A percentile compares a stretch with the other conserved stretches of the same genome.
Conservation (phyloP, 2,113 vertebrate species). For the Aix galericulata region DNA sequence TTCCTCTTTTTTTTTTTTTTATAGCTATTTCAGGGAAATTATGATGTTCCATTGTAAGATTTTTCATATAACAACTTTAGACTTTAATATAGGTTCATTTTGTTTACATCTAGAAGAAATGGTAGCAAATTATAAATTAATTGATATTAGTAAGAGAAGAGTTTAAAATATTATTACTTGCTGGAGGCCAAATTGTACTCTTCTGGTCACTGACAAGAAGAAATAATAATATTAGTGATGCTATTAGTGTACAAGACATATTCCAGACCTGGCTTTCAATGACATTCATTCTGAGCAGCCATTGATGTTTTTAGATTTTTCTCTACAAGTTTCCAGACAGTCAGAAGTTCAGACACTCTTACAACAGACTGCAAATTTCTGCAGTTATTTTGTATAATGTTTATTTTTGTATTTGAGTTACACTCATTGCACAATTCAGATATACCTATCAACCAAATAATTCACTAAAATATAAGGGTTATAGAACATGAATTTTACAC, state of each 20-base stretch:
- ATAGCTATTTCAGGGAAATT: not conserved
- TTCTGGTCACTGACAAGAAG: not conserved
- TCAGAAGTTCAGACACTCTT: not conserved
- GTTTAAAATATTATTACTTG: not conserved
- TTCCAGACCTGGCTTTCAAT: not conserved
- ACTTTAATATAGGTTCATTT: not conserved
- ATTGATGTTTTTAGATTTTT: not conserved
- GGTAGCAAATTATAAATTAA: not conserved
- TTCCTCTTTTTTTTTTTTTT: not conserved
- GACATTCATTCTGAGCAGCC: not conserved
- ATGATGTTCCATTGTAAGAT: not conserved
- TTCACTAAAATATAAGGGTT: not conserved
- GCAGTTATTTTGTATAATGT: not conserved
- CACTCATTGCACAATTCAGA: not conserved
- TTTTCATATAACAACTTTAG: not conserved
- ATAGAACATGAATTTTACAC: not conserved
- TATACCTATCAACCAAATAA: not conserved
- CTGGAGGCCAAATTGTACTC: not conserved
- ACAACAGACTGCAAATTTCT: not conserved
- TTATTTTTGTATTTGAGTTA: not conserved
- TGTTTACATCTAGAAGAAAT: not conserved
- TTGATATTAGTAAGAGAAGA: not conserved
- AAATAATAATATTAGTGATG: not conserved
- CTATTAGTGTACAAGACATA: not conserved
- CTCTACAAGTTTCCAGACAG: not conserved